These are phyloP conservation scores for Takifugu ocellatus DNA, from an alignment of 2,797 vertebrate species.

Conservation along the genomic window DNA sequence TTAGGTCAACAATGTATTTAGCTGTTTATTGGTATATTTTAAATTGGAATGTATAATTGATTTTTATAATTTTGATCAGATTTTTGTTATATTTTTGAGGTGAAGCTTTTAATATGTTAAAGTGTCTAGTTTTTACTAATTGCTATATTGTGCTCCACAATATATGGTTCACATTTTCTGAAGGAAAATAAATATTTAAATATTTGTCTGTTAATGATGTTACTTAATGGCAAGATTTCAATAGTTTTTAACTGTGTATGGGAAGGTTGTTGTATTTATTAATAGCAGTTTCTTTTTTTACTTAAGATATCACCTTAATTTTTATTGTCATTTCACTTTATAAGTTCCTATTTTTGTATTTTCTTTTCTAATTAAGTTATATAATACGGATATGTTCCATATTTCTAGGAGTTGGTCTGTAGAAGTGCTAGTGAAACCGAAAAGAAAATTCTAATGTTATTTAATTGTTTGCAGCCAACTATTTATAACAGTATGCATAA, in stretches of 20 bases:
- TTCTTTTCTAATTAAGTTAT: conserved; percentile 99
- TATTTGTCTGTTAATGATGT: conserved; percentile 99
- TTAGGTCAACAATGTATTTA: conserved; percentile 99
- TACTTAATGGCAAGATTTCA: conserved; percentile 99
- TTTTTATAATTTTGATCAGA: conserved; percentile 99
- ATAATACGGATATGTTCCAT: conserved; percentile 98
- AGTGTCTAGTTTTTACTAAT: conserved; percentile 99
- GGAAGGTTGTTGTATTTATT: conserved; percentile 99
- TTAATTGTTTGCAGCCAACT: conserved; percentile 99
- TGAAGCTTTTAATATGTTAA: conserved; percentile 99
- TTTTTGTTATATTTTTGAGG: conserved; percentile 99
- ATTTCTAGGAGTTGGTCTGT: conserved; percentile 99
- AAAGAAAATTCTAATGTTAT: conserved; percentile 99
- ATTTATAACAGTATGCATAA: conserved; percentile 99
- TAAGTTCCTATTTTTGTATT: conserved; percentile 99
- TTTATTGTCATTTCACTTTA: conserved; percentile 99
- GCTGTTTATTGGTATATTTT: conserved; percentile 99
- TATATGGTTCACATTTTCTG: conserved; percentile 99
- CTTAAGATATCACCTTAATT: conserved; percentile 99
- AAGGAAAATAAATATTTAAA: conserved; percentile 99
- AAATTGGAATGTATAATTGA: conserved; percentile 99
- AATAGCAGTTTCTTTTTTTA: conserved; percentile 98
- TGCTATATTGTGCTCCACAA: conserved; percentile 99
- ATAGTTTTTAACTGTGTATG: conserved; percentile 99
- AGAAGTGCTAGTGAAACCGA: conserved; percentile 99